Evolutionary conservation across 1,140 invertebrate species (phyloP).

Genomic region (Nasonia giraulti): DNA sequence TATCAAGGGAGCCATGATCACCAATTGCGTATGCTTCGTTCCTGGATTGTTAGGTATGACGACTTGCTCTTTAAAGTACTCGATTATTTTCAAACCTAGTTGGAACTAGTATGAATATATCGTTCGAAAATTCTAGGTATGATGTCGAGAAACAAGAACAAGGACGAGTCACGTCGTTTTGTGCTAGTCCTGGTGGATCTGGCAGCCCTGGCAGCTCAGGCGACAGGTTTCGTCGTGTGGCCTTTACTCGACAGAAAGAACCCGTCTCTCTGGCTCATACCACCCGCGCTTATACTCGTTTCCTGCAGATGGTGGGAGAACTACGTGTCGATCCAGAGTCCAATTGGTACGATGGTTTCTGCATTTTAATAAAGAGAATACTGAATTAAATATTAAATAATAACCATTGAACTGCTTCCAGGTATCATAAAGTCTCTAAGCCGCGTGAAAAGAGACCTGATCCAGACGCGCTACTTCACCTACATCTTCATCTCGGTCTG

Average conservation of each 20-base stretch:
- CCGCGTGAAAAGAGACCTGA: conserved; percentile 87
- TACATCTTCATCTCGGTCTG: conserved; percentile 92
- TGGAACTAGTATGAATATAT: neutral
- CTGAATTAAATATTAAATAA: neutral
- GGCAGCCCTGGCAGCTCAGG: conserved; percentile 87
- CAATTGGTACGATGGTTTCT: conserved; percentile 76
- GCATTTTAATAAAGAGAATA: neutral
- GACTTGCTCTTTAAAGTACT: neutral
- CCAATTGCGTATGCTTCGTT: conserved; percentile 93
- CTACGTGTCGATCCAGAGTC: conserved; percentile 89
- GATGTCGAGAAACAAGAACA: conserved; percentile 84
- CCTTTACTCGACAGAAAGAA: conserved; percentile 83
- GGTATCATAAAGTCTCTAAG: conserved; percentile 87
- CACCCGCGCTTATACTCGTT: conserved; percentile 87
- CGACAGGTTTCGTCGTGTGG: conserved; percentile 93
- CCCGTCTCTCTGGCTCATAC: conserved; percentile 87
- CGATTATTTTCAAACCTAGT: neutral
- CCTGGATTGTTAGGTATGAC: conserved; percentile 83
- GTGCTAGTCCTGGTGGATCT: conserved; percentile 89
- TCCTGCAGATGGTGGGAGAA: conserved; percentile 98
- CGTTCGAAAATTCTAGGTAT: conserved; percentile 77
- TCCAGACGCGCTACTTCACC: conserved; percentile 88
- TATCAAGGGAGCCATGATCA: conserved; percentile 93
- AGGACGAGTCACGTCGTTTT: conserved; percentile 83
- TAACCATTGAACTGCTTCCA: conserved; percentile 64